Evolutionary conservation across 2,797 vertebrate genomes (phyloP), one percentile per base, ranked within the genome.

Genomic region (Novumbra hubbsi): DNA sequence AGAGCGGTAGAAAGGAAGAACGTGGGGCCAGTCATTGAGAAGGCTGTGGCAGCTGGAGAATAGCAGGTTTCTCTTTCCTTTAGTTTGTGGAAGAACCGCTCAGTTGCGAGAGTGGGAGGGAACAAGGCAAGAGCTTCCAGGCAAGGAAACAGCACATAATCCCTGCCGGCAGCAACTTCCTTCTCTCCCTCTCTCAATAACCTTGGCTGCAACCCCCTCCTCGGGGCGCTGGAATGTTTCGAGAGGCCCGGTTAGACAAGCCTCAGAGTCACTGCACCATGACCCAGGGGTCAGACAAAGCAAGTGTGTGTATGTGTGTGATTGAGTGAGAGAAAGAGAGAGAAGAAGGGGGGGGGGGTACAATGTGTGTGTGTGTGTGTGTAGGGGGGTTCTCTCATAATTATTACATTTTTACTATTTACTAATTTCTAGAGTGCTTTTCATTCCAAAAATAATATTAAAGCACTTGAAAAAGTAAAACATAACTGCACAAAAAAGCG

Each of bases 251-350:
- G 95, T 93, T 94, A 95, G 94, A 96, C 94, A 93, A 94, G 94
- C 94, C 94, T 96, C 93, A 94, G 93, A 96, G 96, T 97, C 96
- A 95, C 94, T 97, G 96, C 96, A 96, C 95, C 95, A 93, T 96
- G 96, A 98, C 96, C 96, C 83, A 30, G 38, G 78, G 96, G 97
- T 97, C 96, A 96, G 86, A 88, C 88, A 84, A 87, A 91, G 85
- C 93, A 83, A 86, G 84, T 80, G 77, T 60, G 73, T 75, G 73
- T 73, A 71, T 45, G 69, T 70, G 70, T 55, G 75, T 68, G 68
- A 28, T 57, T 52, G 69, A 38, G 69, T 24, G 67, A 72, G 52
- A 3, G 24, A 68, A 21, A 38, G 38, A 27, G 27, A 24, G 14
- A 28, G 28, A 28, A 30, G 48, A 24, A 55, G 67, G 41, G 41